Evolutionary conservation across 1,140 invertebrate genomes (phyloP), one percentile per base, ranked within the genome.

Genomic region (Caerostris extrusa): DNA sequence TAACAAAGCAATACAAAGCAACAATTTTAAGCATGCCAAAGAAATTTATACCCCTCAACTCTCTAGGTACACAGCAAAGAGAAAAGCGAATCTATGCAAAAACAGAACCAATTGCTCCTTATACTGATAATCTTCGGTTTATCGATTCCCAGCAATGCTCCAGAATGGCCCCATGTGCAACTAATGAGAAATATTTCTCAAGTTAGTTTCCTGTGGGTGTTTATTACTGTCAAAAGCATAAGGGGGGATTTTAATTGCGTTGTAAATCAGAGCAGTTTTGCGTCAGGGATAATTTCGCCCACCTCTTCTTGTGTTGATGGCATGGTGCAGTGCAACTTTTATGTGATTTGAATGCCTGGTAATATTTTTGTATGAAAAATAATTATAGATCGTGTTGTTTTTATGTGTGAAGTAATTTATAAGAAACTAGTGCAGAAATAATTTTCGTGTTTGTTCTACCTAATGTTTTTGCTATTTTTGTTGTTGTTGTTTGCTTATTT

Each of bases 111-210:
- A 87, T 87, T 14, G 58, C 7, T 17, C 53, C 34, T 60, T n/a
- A 8, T 19, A 6, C 58, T 87, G 58, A 87, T 87, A 87, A 61
- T 61, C 58, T 87, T 64, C 34, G 58, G 50, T 64, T 87, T 14
- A 87, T 87, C 58, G 85, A 87, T 87, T 64, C 50, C 58, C 5
- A 5, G n/a, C 8, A 60, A 19, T 10, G 57, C 58, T 50, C 58
- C n/a, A 17, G 58, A 61, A 34, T 64, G 19, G 64, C 4, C 85
- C 64, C 85, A 87, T 56, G 87, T 89, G 86, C 60, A 67, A 55
- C 87, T 89, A 71, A 89, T 71, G 87, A 89, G 87, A 56, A 89
- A 89, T 69, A 89, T 69, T 69, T 89, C 87, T 71, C 87, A 89
- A 89, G n/a, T 89, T 71, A 71, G 87, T 89, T 89, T 61, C 19